Evolutionary conservation across 2,888 invertebrate genomes (phyloP).

Genomic region (Hemistola chrysoprasaria): DNA sequence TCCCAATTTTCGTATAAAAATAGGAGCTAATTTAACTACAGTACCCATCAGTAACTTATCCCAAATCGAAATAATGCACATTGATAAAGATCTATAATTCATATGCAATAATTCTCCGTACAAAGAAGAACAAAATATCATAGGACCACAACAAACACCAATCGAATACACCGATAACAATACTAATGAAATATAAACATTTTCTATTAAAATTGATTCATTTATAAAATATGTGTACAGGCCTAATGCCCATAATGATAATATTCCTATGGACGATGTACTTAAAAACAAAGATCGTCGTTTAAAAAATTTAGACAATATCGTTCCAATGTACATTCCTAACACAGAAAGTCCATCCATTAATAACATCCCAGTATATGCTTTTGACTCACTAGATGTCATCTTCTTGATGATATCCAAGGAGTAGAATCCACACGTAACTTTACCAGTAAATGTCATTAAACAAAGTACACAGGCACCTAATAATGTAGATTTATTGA

Average conservation of each 20-base stretch:
- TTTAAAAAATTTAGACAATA: slow-evolving; percentile 29
- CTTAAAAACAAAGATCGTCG: slow-evolving; percentile 33
- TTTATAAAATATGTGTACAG: slow-evolving; percentile 32
- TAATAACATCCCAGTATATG: slow-evolving; percentile 43
- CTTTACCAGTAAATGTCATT: slow-evolving; percentile 37
- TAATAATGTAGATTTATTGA: slow-evolving; percentile 1
- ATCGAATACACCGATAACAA: not conserved
- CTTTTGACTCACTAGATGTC: slow-evolving; percentile 34
- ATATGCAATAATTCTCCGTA: not conserved
- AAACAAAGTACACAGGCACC: slow-evolving; percentile 21
- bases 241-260: slow-evolving; percentile 32
- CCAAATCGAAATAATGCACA: not conserved
- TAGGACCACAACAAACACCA: not conserved
- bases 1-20: too few species aligned
- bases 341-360: slow-evolving; percentile 46
- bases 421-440: slow-evolving; percentile 38
- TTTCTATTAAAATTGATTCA: slow-evolving; percentile 4
- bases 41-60: not conserved
- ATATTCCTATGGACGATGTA: slow-evolving; percentile 25
- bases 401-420: slow-evolving; percentile 46
- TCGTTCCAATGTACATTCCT: slow-evolving; percentile 36
- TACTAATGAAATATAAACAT: not conserved
- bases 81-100: not conserved
- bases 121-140: not conserved
- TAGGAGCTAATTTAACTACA: too few species aligned